Conservation (phyloP, 2,888 invertebrate species). For the Heliconius charithonia region DNA sequence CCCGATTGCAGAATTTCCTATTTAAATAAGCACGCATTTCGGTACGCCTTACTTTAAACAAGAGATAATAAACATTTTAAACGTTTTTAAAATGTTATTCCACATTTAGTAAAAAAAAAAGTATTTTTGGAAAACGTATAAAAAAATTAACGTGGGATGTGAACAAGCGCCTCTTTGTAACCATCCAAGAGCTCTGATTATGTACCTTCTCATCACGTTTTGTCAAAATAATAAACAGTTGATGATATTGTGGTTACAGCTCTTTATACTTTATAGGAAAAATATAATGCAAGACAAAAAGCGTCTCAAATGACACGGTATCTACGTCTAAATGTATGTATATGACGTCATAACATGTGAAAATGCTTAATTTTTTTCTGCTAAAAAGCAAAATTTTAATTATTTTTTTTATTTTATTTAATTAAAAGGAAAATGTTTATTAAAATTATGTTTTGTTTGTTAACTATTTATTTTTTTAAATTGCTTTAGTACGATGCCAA, state of each 20-base stretch:
- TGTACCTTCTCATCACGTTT: background rate
- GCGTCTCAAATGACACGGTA: background rate
- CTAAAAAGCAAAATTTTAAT: background rate
- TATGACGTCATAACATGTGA: conserved; percentile 4
- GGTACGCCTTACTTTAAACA: background rate
- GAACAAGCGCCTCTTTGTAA: background rate
- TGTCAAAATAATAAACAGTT: background rate
- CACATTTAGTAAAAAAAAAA: background rate
- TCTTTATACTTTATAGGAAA: no score
- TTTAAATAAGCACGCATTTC: conserved; percentile 5
- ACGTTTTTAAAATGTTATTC: background rate
- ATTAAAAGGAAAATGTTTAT: no score
- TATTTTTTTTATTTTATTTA: no score
- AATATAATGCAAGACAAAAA: background rate
- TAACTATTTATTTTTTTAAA: no score
- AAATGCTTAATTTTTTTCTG: background rate
- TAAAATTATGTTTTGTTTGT: no score
- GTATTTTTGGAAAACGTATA: background rate
- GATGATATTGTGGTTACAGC: background rate
- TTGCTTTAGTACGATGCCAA: no score
- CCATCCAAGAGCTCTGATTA: background rate
- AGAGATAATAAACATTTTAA: background rate
- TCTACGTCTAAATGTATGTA: background rate
- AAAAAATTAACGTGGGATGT: background rate
- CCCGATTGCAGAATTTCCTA: background rate